Percentiles rank a stretch among this genome's conserved stretches.
phyloP scores from a whole-genome alignment of 2,113 vertebrate genomes.

The Gnathonemus echidnorhynchus region DNA sequence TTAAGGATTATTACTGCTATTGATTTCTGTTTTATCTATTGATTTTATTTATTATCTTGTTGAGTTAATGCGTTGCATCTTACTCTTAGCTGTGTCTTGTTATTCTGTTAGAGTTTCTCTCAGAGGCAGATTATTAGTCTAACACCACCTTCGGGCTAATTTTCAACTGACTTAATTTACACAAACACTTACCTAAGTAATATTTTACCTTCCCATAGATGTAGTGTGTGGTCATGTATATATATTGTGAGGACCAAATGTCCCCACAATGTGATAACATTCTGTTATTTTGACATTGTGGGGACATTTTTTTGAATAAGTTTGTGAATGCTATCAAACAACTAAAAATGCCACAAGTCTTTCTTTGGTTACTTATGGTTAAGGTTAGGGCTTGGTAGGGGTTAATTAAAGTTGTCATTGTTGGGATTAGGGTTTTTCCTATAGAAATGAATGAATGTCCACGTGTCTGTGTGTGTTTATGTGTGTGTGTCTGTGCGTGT shows the following conservation, averaged over 20 bases:
- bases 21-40: neutral
- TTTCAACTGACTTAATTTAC: neutral
- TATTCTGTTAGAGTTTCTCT: neutral
- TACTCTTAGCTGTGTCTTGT: neutral
- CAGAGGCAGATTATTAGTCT: neutral
- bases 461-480: too few species aligned
- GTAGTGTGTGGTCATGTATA: neutral
- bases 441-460: neutral
- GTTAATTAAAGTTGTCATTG: neutral
- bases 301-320: too few species aligned
- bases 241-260: neutral
- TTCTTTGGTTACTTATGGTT: neutral
- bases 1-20: neutral
- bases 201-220: too few species aligned
- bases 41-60: neutral
- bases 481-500: too few species aligned
- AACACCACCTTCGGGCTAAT: neutral
- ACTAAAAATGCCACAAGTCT: neutral
- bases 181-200: neutral
- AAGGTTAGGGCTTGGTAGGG: too few species aligned
- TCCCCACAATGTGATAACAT: neutral
- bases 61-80: neutral
- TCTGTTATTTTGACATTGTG: neutral
- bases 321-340: neutral
- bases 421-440: neutral